A percentile compares a stretch with the other conserved stretches of the same genome.
Conservation (phyloP, 1,140 invertebrate species). For the Drosophila melanica region DNA sequence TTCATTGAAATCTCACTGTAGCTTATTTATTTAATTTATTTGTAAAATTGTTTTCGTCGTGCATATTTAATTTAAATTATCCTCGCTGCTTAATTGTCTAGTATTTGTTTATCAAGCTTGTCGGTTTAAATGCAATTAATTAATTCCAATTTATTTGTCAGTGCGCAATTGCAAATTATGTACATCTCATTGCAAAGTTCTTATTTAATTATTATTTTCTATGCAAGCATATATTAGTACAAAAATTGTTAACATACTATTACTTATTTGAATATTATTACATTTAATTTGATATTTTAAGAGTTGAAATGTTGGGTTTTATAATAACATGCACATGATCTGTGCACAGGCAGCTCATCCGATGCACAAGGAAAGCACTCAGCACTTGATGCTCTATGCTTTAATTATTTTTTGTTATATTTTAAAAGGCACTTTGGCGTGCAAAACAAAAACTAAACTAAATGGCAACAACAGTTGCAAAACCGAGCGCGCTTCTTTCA, state of each 20-base stretch:
- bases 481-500: constrained; percentile 34
- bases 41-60: constrained; percentile 25
- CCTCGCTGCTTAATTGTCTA: too few species aligned
- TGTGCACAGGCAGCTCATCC: constrained; percentile 10
- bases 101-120: neutral
- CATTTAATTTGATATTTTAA: neutral
- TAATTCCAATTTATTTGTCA: constrained; percentile 27
- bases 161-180: constrained; percentile 7
- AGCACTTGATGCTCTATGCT: constrained; percentile 34
- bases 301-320: neutral
- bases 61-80: neutral
- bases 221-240: too few species aligned
- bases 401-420: constrained; percentile 42
- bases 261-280: neutral
- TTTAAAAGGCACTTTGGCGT: constrained; percentile 57
- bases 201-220: too few species aligned
- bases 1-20: constrained; percentile 32
- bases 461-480: constrained; percentile 68
- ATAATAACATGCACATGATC: constrained; percentile 27
- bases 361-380: constrained; percentile 16
- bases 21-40: constrained; percentile 50
- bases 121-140: constrained; percentile 37
- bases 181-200: too few species aligned
- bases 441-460: constrained; percentile 50
- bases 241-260: neutral